Evolutionary conservation across 2,113 vertebrate species (phyloP).

Genomic region (Podiceps cristatus): DNA sequence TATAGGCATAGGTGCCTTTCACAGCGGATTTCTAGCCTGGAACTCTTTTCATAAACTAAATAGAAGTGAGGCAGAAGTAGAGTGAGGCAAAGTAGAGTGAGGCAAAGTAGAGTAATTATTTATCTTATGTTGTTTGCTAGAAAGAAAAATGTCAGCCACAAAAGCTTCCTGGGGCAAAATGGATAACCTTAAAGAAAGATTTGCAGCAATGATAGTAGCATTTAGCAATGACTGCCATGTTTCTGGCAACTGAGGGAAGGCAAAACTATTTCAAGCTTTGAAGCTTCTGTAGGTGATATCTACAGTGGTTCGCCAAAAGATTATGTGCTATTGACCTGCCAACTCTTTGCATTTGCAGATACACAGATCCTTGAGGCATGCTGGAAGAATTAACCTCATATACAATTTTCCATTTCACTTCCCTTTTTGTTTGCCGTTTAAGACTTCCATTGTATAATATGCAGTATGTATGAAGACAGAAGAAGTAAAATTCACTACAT

Average conservation of each 20-base stretch:
- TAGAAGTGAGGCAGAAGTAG: not conserved
- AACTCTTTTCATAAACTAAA: constrained; percentile 1
- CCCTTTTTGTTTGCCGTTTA: not conserved
- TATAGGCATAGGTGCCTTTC: not conserved
- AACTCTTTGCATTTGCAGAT: not conserved
- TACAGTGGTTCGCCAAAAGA: not conserved
- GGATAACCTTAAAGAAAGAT: constrained; percentile 29
- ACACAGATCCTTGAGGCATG: not conserved
- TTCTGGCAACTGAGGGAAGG: not conserved
- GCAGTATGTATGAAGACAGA: not conserved
- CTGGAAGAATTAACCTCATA: not conserved
- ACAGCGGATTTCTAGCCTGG: not conserved
- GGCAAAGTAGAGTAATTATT: constrained; percentile 22
- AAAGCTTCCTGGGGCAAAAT: constrained; percentile 30
- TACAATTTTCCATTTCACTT: not conserved
- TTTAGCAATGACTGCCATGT: not conserved
- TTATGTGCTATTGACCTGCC: not conserved
- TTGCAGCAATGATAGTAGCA: not conserved
- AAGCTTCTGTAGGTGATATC: not conserved
- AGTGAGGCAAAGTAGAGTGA: not conserved
- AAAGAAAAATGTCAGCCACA: constrained; percentile 9
- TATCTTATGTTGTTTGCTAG: constrained; percentile 1
- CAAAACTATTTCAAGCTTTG: not conserved
- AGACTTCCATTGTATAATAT: not conserved
- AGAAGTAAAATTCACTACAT: not conserved